Evolutionary conservation across 2,113 vertebrate genomes (phyloP).

Genomic region (Chaetodon auriga): DNA sequence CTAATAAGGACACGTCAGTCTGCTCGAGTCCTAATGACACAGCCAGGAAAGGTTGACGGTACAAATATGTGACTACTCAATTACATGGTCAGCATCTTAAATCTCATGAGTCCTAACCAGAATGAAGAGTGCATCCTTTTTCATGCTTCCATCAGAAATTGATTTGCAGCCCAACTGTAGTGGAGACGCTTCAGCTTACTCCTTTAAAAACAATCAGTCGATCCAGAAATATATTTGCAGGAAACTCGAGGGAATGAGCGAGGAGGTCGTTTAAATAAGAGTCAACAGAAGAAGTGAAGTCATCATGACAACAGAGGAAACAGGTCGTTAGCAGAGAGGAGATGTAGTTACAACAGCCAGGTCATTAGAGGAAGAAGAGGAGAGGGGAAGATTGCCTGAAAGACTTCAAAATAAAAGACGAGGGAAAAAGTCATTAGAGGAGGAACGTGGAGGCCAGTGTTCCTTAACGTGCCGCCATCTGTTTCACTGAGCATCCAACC

Average conservation of each 20-base stretch:
- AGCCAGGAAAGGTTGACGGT: too few species aligned
- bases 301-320: constrained; percentile 18
- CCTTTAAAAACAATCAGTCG: background rate
- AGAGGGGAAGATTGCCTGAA: background rate
- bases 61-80: too few species aligned
- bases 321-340: background rate
- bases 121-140: too few species aligned
- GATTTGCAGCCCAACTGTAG: too few species aligned
- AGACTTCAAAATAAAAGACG: background rate
- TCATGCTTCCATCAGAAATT: too few species aligned
- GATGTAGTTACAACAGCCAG: background rate
- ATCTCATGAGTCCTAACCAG: too few species aligned
- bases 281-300: constrained; percentile 11
- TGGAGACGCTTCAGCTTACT: too few species aligned
- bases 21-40: too few species aligned
- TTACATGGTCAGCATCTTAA: too few species aligned
- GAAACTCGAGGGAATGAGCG: background rate
- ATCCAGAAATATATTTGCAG: background rate
- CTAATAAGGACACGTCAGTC: too few species aligned
- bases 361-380: background rate
- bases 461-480: background rate
- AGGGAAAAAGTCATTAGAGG: constrained; percentile 5
- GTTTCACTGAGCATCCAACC: too few species aligned
- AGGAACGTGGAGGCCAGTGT: background rate
- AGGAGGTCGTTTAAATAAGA: background rate